phyloP scores from a whole-genome alignment of 1,140 invertebrate species.

The Cydia splendana region DNA sequence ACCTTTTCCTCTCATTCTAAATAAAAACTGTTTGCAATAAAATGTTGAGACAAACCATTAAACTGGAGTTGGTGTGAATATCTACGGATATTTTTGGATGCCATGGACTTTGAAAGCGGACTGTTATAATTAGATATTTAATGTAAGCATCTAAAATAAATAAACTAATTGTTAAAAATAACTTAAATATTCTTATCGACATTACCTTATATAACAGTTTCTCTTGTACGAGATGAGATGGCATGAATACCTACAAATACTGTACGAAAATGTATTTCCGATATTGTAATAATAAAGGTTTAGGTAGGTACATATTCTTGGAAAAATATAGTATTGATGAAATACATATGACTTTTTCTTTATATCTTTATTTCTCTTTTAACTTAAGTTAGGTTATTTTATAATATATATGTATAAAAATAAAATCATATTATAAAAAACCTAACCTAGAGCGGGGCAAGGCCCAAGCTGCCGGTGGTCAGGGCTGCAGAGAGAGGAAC shows the following conservation, averaged over 20 bases:
- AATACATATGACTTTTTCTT: not conserved
- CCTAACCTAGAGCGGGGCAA: no score
- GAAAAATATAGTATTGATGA: slow-evolving; percentile 44
- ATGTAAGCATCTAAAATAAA: slow-evolving; percentile 4
- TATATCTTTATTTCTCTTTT: no score
- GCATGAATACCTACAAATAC: not conserved
- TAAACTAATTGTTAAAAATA: not conserved
- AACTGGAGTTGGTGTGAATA: not conserved
- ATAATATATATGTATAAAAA: no score
- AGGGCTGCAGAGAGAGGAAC: no score
- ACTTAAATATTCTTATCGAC: not conserved
- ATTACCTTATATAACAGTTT: slow-evolving; percentile 2
- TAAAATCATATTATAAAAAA: no score
- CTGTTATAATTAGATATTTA: slow-evolving; percentile 4
- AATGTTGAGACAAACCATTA: no score
- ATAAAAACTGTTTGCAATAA: no score
- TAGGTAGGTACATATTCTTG: slow-evolving; percentile 41
- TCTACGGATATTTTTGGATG: not conserved
- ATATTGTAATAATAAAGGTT: slow-evolving; percentile 19
- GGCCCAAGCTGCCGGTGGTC: no score
- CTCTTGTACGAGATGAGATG: slow-evolving; percentile 19
- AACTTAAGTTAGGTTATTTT: not conserved
- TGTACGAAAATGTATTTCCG: not conserved
- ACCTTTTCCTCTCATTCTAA: no score
- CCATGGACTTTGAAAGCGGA: not conserved